Conservation (phyloP, 2,888 invertebrate species). For the Dicranocentrus wangi region DNA sequence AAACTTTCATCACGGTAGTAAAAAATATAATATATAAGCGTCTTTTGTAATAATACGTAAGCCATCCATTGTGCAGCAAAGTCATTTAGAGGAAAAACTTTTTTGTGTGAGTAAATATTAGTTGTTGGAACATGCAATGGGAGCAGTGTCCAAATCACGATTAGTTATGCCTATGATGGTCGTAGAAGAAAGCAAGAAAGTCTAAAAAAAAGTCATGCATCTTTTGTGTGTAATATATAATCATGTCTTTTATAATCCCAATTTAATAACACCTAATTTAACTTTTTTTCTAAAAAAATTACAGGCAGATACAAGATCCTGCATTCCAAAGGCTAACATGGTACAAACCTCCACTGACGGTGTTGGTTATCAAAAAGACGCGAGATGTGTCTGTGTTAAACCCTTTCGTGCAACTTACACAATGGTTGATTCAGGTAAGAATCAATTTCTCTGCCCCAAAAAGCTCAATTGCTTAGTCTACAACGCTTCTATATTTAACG, state of each 20-base stretch:
- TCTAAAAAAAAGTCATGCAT: conserved; percentile 6
- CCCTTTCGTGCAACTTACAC: conserved; percentile 93
- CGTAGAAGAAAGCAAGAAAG: conserved; percentile 35
- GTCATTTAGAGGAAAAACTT: neutral
- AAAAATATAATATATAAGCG: conserved; percentile 4
- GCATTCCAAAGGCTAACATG: conserved; percentile 96
- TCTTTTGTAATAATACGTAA: conserved; percentile 1
- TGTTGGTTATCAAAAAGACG: conserved; percentile 96
- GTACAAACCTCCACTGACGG: conserved; percentile 97
- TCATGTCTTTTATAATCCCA: neutral
- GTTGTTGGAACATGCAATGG: neutral
- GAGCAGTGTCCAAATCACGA: no score
- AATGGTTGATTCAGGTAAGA: conserved; percentile 90
- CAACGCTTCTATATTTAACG: neutral
- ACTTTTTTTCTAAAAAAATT: conserved; percentile 72
- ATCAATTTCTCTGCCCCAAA: no score
- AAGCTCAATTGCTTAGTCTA: neutral
- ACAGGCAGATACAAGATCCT: conserved; percentile 97
- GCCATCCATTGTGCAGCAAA: neutral
- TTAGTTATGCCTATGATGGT: no score
- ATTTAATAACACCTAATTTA: neutral
- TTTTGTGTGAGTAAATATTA: neutral
- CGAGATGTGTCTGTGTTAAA: conserved; percentile 90
- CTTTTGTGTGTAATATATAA: neutral
- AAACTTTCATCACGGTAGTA: conserved; percentile 32